Percentiles rank a stretch among this genome's conserved stretches.
Conservation (phyloP, 1,140 invertebrate species). For the Proctacanthus coquilletti region DNA sequence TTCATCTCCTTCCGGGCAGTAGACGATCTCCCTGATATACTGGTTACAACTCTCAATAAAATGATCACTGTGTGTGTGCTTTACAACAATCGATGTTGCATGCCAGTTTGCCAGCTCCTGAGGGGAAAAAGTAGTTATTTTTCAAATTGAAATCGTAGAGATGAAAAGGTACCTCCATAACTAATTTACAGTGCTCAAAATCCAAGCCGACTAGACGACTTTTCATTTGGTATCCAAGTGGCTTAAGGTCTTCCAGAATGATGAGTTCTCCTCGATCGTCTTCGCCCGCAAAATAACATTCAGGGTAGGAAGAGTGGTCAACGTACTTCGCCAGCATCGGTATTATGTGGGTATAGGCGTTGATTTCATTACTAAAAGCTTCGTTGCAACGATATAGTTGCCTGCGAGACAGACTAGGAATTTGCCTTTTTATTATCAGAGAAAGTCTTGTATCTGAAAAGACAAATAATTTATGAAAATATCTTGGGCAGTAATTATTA, state of each 20-base stretch:
- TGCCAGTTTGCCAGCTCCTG: constrained; percentile 25
- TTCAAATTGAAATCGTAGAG: neutral
- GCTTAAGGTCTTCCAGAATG: constrained; percentile 22
- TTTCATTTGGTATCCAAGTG: constrained; percentile 18
- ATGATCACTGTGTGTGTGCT: constrained; percentile 10
- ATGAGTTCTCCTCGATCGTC: constrained; percentile 19
- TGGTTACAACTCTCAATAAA: constrained; percentile 10
- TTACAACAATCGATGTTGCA: constrained; percentile 20
- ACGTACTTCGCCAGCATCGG: constrained; percentile 18
- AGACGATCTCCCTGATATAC: constrained; percentile 21
- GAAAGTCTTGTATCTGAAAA: constrained; percentile 3
- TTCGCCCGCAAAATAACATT: constrained; percentile 19
- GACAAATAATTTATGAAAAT: constrained; percentile 5
- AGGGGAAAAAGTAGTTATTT: constrained; percentile 5
- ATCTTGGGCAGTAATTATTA: too few relatives aligned
- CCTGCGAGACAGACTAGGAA: constrained; percentile 21
- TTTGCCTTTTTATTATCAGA: constrained; percentile 26
- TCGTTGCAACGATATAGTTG: constrained; percentile 24
- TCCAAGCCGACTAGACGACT: constrained; percentile 19
- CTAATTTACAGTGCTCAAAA: constrained; percentile 18
- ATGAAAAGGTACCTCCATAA: constrained; percentile 19
- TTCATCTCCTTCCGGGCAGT: constrained; percentile 19
- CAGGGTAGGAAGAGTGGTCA: constrained; percentile 16
- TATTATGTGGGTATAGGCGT: constrained; percentile 20
- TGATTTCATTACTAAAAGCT: constrained; percentile 26